phyloP scores from a whole-genome alignment of 2,113 vertebrate species.

The Acanthisitta chloris region DNA sequence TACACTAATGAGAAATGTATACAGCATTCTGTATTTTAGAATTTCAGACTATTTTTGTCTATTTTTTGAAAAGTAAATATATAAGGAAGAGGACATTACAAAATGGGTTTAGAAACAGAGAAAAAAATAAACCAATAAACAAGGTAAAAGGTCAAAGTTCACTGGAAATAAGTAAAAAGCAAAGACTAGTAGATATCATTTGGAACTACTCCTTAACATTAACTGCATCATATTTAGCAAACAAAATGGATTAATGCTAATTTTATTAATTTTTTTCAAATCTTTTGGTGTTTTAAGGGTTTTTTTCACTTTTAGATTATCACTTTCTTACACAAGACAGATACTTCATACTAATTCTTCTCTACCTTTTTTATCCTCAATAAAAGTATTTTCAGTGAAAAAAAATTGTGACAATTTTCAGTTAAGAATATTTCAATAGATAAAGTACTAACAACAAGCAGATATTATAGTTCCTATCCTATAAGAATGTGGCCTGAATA shows the following conservation, averaged over 20 bases:
- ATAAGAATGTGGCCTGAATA: not conserved
- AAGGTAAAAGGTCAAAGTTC: rapidly evolving
- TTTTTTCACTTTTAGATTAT: not conserved
- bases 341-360: not conserved
- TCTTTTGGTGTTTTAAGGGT: rapidly evolving
- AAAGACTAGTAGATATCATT: not conserved
- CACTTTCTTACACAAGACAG: not conserved
- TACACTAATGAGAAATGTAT: not conserved
- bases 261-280: not conserved
- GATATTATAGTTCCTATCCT: not conserved
- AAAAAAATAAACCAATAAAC: too few relatives aligned
- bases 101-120: not conserved
- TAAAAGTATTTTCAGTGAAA: not conserved
- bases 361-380: not conserved
- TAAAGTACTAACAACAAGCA: not conserved
- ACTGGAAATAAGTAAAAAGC: not conserved
- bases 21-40: not conserved
- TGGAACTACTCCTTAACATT: not conserved
- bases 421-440: not conserved
- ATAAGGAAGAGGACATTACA: not conserved
- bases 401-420: not conserved
- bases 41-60: not conserved
- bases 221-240: not conserved
- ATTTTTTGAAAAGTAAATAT: not conserved
- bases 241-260: not conserved